phyloP scores from a whole-genome alignment of 2,888 invertebrate genomes.

The Cheilosia soror region DNA sequence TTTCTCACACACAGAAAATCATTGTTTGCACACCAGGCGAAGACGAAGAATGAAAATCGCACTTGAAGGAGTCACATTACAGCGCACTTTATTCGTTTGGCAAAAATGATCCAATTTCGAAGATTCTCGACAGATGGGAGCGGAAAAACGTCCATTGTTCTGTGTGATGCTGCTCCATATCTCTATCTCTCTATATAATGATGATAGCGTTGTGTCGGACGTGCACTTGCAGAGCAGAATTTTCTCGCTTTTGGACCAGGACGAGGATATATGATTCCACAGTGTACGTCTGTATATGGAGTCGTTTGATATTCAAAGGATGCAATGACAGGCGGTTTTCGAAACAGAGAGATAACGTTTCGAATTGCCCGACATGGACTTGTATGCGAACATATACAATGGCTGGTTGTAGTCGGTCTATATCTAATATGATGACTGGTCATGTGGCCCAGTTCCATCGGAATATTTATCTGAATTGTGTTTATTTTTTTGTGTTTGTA shows the following conservation, averaged over 20 bases:
- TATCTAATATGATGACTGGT: conserved; percentile 29
- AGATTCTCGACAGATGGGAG: conserved; percentile 46
- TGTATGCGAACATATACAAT: background rate
- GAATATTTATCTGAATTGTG: conserved; percentile 6
- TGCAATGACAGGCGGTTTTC: conserved; percentile 48
- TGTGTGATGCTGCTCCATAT: background rate
- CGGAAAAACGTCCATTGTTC: conserved; percentile 44
- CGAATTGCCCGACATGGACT: conserved; percentile 1
- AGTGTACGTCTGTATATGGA: conserved; percentile 7
- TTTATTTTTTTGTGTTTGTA: conserved; percentile 1
- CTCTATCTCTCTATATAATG: background rate
- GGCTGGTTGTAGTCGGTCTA: background rate
- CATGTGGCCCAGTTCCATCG: conserved; percentile 34
- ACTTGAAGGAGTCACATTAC: conserved; percentile 69
- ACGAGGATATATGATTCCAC: conserved; percentile 34
- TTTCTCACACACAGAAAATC: background rate
- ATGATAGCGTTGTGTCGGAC: conserved; percentile 17
- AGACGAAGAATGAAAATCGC: conserved; percentile 48
- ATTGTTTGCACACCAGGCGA: conserved; percentile 34
- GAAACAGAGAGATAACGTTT: conserved; percentile 6
- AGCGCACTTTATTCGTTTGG: conserved; percentile 59
- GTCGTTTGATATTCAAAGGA: conserved; percentile 36
- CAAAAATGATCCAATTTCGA: conserved; percentile 67
- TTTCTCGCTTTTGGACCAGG: background rate
- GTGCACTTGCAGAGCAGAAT: conserved; percentile 31